Percentiles rank a stretch among this genome's conserved stretches.
phyloP scores from a whole-genome alignment of 2,888 invertebrate species.

The Dysmachus trigonus region DNA sequence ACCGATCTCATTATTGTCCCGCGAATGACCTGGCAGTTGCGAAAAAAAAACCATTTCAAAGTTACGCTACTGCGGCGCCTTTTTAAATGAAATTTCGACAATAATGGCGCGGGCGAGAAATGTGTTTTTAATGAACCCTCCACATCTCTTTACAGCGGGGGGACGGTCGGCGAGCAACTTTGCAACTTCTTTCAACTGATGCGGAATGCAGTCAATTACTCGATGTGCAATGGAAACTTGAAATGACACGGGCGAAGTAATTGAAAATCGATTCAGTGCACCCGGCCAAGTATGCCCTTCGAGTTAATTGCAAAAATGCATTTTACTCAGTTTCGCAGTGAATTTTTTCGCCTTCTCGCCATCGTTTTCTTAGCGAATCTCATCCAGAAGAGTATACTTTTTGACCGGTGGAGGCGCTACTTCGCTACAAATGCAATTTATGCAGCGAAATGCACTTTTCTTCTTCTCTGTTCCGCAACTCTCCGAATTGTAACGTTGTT shows the following conservation, averaged over 20 bases:
- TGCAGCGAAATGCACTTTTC: neutral
- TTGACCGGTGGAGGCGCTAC: neutral
- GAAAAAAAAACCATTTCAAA: neutral
- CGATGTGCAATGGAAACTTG: neutral
- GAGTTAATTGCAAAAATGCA: constrained; percentile 16
- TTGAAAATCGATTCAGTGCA: constrained; percentile 27
- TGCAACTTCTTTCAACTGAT: neutral
- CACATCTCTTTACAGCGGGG: neutral
- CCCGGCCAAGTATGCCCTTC: neutral
- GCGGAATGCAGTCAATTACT: neutral
- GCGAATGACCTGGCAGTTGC: neutral
- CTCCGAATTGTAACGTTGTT: neutral
- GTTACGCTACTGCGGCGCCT: neutral
- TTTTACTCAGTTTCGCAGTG: neutral
- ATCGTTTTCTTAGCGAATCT: neutral
- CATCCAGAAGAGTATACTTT: neutral
- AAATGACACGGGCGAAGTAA: constrained; percentile 9
- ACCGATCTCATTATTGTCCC: neutral
- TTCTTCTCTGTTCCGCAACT: neutral
- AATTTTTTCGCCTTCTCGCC: neutral
- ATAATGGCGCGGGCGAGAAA: neutral
- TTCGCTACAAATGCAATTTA: neutral
- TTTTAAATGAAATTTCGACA: neutral
- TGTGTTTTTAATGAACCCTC: constrained; percentile 33
- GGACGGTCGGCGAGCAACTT: neutral